phyloP scores from a whole-genome alignment of 2,113 vertebrate species.

The Macaca mulatta region DNA sequence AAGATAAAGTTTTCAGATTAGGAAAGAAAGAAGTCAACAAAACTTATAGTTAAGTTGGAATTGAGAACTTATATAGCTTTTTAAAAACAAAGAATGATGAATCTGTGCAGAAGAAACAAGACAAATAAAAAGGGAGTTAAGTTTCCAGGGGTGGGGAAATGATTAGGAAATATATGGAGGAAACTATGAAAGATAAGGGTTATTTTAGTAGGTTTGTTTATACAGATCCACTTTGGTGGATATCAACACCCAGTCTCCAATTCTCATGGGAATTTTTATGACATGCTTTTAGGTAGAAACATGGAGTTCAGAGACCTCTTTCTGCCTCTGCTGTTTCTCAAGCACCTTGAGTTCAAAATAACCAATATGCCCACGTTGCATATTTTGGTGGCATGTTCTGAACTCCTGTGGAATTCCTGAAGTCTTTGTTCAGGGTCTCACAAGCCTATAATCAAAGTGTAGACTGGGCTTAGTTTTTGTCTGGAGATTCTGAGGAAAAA shows the following conservation, averaged over 20 bases:
- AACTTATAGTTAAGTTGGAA: not conserved
- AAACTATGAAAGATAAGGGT: not conserved
- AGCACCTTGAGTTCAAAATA: not conserved
- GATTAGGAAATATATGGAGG: not conserved
- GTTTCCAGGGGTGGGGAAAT: not conserved
- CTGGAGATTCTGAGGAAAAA: not conserved
- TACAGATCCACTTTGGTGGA: not conserved
- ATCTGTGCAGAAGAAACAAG: not conserved
- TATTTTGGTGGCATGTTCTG: not conserved
- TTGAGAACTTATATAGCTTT: not conserved
- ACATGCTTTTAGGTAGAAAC: not conserved
- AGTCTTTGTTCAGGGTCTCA: not conserved
- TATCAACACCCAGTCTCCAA: not conserved
- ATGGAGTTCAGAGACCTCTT: not conserved
- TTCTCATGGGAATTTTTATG: not conserved
- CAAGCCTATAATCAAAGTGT: not conserved
- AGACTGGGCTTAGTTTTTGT: not conserved
- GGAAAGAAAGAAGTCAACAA: not conserved
- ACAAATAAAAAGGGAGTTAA: not conserved
- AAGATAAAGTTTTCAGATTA: not conserved
- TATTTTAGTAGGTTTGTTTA: not conserved
- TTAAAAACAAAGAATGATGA: not conserved
- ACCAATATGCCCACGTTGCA: not conserved
- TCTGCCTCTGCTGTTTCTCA: not conserved
- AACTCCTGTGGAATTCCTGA: not conserved